Conservation (phyloP, 2,797 vertebrate genomes). For the Acipenser ruthenus region DNA sequence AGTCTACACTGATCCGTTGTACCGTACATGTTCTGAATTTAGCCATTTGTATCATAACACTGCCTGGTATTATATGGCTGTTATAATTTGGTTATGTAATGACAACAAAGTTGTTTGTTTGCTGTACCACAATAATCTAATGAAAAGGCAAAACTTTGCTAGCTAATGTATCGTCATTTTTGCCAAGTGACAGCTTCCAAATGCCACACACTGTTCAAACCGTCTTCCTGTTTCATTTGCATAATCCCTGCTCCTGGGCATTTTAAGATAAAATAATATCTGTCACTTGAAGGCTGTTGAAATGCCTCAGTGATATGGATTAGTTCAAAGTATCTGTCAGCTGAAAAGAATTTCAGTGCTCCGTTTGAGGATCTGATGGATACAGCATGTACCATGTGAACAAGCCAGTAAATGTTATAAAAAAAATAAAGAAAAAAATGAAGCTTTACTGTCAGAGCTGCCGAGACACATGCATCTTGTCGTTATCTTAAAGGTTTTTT, state of each 20-base stretch:
- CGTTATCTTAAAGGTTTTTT: not conserved
- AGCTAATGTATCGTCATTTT: conserved; percentile 5
- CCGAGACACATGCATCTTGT: not conserved
- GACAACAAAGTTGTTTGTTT: not conserved
- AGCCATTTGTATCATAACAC: not conserved
- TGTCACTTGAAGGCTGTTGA: conserved; percentile 10
- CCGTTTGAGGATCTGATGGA: conserved; percentile 1
- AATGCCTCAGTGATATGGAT: conserved; percentile 9
- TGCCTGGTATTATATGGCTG: not conserved
- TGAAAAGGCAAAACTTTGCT: not conserved
- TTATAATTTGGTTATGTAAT: not conserved
- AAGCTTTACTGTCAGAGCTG: conserved; percentile 1
- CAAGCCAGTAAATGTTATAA: conserved; percentile 5
- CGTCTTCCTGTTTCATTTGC: conserved; percentile 5
- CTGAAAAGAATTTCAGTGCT: conserved; percentile 6
- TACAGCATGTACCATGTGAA: conserved; percentile 5
- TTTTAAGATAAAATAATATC: conserved; percentile 17
- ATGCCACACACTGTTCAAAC: conserved; percentile 7
- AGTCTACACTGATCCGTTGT: too few relatives aligned
- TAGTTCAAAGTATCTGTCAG: conserved; percentile 10
- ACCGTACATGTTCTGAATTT: not conserved
- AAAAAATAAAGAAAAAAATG: not conserved
- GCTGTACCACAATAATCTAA: not conserved
- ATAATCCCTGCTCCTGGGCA: conserved; percentile 18
- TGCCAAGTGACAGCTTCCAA: conserved; percentile 7